Evolutionary conservation across 2,797 vertebrate genomes (phyloP).

Genomic region (Halcyon smyrnensis): DNA sequence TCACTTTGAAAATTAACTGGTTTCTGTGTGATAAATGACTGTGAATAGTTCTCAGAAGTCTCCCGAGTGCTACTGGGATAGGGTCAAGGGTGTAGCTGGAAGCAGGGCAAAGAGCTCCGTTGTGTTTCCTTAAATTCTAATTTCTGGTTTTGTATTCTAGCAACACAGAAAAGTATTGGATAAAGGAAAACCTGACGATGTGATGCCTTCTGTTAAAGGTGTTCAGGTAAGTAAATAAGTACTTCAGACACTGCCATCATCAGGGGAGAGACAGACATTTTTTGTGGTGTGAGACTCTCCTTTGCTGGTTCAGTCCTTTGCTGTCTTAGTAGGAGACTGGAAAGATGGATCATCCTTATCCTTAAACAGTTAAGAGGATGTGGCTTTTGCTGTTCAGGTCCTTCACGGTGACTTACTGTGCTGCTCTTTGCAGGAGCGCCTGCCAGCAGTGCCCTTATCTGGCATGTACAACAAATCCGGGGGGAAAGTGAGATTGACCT

Average conservation of each 20-base stretch:
- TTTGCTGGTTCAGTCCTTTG: not conserved
- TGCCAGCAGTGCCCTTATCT: slow-evolving; percentile 95
- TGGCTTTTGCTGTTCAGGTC: not conserved
- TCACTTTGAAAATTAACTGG: not conserved
- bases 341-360: accelerated
- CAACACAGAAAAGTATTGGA: slow-evolving; percentile 99
- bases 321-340: not conserved
- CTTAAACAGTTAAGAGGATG: not conserved
- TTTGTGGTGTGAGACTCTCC: not conserved
- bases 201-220: slow-evolving; percentile 96
- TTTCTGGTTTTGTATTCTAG: slow-evolving; percentile 78
- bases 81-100: not conserved
- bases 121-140: not conserved
- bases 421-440: slow-evolving; percentile 86
- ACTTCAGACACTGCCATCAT: not conserved
- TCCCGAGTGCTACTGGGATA: accelerated
- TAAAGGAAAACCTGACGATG: slow-evolving; percentile 99
- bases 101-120: not conserved
- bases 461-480: slow-evolving; percentile 99
- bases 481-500: slow-evolving; percentile 97
- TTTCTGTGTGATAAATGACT: not conserved
- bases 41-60: not conserved
- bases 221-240: slow-evolving; percentile 84
- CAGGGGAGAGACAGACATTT: not conserved
- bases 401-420: not conserved